Conservation (phyloP, 2,797 vertebrate genomes). For the Falco berigora region DNA sequence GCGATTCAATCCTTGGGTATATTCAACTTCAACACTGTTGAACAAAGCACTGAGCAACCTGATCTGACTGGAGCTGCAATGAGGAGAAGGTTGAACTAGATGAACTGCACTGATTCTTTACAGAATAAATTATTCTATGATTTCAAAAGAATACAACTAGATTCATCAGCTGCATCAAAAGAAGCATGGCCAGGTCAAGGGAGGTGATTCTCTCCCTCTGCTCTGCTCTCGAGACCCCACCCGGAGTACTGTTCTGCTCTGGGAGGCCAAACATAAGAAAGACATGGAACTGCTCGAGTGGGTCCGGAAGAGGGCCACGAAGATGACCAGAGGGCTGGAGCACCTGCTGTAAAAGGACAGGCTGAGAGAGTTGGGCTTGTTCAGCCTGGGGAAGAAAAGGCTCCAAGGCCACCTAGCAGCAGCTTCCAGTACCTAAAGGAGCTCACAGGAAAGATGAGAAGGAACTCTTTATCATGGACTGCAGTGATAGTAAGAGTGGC, state of each 20-base stretch:
- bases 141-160: neutral
- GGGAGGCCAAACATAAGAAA: neutral
- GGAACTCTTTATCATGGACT: neutral
- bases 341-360: neutral
- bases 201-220: neutral
- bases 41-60: neutral
- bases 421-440: neutral
- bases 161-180: neutral
- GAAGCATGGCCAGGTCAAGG: rapidly evolving
- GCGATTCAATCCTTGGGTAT: neutral
- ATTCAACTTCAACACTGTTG: neutral
- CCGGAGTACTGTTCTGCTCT: neutral
- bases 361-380: neutral
- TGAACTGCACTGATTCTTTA: neutral
- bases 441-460: neutral
- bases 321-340: neutral
- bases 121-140: neutral
- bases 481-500: rapidly evolving
- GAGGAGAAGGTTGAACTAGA: neutral
- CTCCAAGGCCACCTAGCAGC: rapidly evolving
- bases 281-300: neutral
- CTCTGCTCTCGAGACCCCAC: neutral
- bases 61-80: neutral
- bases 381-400: neutral
- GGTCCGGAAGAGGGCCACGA: neutral